Evolutionary conservation across 2,113 vertebrate species (phyloP).

Genomic region (Rhineura floridana): DNA sequence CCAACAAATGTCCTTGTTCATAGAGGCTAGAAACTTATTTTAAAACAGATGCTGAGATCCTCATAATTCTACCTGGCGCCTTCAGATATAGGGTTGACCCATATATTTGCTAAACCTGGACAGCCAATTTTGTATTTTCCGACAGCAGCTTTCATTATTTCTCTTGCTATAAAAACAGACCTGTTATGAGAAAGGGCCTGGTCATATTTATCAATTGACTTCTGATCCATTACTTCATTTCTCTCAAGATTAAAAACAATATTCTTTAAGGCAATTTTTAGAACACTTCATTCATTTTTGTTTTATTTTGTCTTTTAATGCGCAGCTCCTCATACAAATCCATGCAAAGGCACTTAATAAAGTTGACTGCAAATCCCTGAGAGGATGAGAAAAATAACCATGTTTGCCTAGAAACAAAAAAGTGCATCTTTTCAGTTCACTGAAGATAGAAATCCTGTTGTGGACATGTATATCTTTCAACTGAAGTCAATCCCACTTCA

Average conservation of each 20-base stretch:
- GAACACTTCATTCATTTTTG: background rate
- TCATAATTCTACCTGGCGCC: background rate
- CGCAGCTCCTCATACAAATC: background rate
- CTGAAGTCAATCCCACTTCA: background rate
- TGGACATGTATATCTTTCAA: background rate
- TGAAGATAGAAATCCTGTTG: background rate
- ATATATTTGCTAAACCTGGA: too few species aligned
- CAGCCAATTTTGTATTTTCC: background rate
- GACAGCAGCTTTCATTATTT: background rate
- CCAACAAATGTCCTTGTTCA: background rate
- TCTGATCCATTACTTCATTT: background rate
- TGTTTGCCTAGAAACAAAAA: background rate
- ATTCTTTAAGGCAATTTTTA: background rate
- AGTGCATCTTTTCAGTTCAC: background rate
- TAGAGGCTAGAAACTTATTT: background rate
- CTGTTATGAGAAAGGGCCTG: background rate
- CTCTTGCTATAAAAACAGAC: background rate
- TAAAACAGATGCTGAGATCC: background rate
- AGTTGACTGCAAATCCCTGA: background rate
- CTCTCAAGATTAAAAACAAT: background rate
- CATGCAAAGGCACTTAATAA: slow-evolving; percentile 8
- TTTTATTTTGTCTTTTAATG: background rate
- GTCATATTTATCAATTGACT: background rate
- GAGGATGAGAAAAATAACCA: background rate
- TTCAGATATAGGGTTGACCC: background rate